These are phyloP conservation scores for Hucho hucho DNA, from an alignment of 2,113 vertebrate genomes.

Conservation along the genomic window DNA sequence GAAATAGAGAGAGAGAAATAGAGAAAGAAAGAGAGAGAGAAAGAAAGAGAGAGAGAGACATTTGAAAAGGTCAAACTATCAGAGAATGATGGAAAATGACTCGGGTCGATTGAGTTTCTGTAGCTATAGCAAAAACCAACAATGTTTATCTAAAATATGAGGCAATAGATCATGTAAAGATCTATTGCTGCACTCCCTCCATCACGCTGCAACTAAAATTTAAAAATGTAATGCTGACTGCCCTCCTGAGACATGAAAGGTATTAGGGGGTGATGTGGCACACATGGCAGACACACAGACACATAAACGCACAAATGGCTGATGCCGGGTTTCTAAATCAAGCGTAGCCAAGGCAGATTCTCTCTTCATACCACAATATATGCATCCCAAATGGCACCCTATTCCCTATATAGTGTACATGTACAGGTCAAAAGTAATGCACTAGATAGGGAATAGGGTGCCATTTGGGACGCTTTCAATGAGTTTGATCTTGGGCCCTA, in stretches of 20 bases:
- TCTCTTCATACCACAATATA: constrained; percentile 16
- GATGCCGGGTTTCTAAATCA: constrained; percentile 42
- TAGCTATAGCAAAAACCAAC: constrained; percentile 1
- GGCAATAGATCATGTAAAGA: not conserved
- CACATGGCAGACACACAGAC: too few relatives aligned
- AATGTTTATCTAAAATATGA: constrained; percentile 28
- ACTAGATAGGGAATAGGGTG: not conserved
- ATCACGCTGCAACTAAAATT: constrained; percentile 31
- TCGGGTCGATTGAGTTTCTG: not conserved
- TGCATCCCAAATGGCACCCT: too few relatives aligned
- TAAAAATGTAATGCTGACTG: constrained; percentile 20
- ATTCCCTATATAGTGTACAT: too few relatives aligned
- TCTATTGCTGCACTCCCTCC: not conserved
- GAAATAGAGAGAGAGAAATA: constrained; percentile 6
- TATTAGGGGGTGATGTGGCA: not conserved
- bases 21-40: constrained; percentile 9
- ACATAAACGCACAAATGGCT: not conserved
- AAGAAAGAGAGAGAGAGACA: constrained; percentile 10
- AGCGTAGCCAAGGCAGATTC: constrained; percentile 28
- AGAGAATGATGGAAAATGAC: constrained; percentile 16
- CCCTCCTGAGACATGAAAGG: not conserved
- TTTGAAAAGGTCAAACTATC: constrained; percentile 7
- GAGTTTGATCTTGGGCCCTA: constrained; percentile 34
- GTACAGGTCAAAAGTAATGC: not conserved
- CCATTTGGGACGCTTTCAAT: not conserved